Conservation (phyloP, 2,888 invertebrate species). For the Neuroscelio doddi region DNA sequence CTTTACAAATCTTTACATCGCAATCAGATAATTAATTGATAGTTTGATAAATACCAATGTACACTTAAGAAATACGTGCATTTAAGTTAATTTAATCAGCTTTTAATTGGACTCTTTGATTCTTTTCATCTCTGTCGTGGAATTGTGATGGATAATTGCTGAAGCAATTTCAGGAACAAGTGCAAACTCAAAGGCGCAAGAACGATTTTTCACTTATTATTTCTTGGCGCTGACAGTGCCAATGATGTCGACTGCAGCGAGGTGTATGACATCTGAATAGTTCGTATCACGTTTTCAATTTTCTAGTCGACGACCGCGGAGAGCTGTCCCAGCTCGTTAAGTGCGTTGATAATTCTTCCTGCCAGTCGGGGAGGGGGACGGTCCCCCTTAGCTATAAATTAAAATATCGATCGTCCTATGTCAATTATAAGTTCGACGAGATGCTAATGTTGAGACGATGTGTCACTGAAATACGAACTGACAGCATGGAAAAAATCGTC, state of each 20-base stretch:
- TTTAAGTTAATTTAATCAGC: background rate
- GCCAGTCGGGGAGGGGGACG: constrained; percentile 43
- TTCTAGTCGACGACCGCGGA: constrained; percentile 62
- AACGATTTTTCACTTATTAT: constrained; percentile 63
- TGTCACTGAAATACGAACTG: constrained; percentile 30
- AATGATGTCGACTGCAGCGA: constrained; percentile 33
- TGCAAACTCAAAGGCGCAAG: constrained; percentile 31
- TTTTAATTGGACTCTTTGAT: constrained; percentile 10
- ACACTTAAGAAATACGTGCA: background rate
- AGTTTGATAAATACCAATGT: background rate
- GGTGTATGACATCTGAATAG: constrained; percentile 65
- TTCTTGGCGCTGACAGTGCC: constrained; percentile 50
- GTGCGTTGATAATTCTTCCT: constrained; percentile 64
- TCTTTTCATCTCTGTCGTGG: constrained; percentile 12
- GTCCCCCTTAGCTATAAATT: constrained; percentile 66
- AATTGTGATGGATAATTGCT: constrained; percentile 53
- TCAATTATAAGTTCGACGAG: constrained; percentile 68
- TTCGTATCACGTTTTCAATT: constrained; percentile 68
- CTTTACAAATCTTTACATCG: no score
- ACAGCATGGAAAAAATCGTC: constrained; percentile 16
- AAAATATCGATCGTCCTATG: constrained; percentile 69
- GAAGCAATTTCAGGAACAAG: constrained; percentile 57
- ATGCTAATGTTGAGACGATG: constrained; percentile 58
- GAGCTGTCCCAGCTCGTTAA: constrained; percentile 67
- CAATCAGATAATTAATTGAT: background rate